Evolutionary conservation across 64 coral and sea anemone species (phyloP).

Genomic region (Porites lutea): DNA sequence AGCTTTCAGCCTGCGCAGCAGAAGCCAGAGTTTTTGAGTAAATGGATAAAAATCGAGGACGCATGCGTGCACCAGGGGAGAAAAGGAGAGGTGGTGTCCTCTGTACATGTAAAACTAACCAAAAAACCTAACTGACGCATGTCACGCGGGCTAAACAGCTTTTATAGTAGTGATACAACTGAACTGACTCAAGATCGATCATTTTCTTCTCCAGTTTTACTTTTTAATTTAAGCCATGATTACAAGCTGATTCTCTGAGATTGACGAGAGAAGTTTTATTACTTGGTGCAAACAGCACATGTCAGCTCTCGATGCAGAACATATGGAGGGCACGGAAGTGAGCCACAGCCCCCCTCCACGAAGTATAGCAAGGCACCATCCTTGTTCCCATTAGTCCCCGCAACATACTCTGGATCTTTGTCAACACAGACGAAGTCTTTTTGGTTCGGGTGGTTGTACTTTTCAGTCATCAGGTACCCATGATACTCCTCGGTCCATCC

Average conservation of each 20-base stretch:
- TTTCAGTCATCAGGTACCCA: slow-evolving; percentile 32
- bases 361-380: neutral
- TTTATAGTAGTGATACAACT: too few species aligned
- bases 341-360: neutral
- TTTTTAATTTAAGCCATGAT: too few species aligned
- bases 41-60: too few species aligned
- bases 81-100: too few species aligned
- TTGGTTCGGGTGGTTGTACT: neutral
- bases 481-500: slow-evolving; percentile 52
- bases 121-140: too few species aligned
- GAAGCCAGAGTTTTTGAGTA: too few species aligned
- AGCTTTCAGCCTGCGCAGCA: too few species aligned
- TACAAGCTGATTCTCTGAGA: neutral
- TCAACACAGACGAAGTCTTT: slow-evolving; percentile 45
- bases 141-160: too few species aligned
- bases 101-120: too few species aligned
- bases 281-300: slow-evolving; percentile 55
- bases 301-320: neutral
- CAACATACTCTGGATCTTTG: slow-evolving; percentile 6
- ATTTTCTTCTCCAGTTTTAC: too few species aligned
- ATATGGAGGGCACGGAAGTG: neutral
- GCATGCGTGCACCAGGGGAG: too few species aligned
- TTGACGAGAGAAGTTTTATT: neutral
- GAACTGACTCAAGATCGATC: too few species aligned
- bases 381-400: neutral